Percentiles rank a stretch among this genome's conserved stretches.
phyloP scores from a whole-genome alignment of 2,113 vertebrate species.

The Dissostichus mawsoni region DNA sequence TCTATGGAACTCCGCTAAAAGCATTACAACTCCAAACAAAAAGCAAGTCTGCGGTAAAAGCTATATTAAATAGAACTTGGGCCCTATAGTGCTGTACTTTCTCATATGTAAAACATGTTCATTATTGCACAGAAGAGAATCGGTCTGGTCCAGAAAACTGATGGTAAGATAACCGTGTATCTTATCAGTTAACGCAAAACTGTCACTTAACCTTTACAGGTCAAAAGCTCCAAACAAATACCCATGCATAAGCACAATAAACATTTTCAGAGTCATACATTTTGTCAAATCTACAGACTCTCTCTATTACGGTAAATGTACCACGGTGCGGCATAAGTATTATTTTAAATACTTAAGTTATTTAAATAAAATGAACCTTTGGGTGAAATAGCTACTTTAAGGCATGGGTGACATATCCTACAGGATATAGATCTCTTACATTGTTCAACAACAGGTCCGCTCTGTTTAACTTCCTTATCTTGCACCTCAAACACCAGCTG shows the following conservation, averaged over 20 bases:
- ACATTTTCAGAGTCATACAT: constrained; percentile 1
- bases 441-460: constrained; percentile 13
- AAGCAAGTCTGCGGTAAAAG: background rate
- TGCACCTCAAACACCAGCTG: background rate
- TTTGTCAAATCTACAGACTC: constrained; percentile 27
- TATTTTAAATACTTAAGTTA: constrained; percentile 60
- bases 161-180: constrained; percentile 15
- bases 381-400: constrained; percentile 49
- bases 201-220: background rate
- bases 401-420: constrained; percentile 34
- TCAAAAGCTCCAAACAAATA: background rate
- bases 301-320: constrained; percentile 31
- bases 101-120: background rate
- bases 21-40: constrained; percentile 6
- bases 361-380: constrained; percentile 30
- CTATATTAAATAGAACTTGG: background rate
- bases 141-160: constrained; percentile 36
- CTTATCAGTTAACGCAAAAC: constrained; percentile 13
- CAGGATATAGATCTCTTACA: constrained; percentile 1
- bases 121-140: constrained; percentile 1
- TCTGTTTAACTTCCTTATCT: background rate
- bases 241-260: constrained; percentile 31
- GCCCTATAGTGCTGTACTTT: background rate
- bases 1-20: constrained; percentile 5
- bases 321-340: constrained; percentile 31